These are phyloP conservation scores for Aradophagus sp. DNA, from an alignment of 1,140 invertebrate genomes.

Conservation along the genomic window DNA sequence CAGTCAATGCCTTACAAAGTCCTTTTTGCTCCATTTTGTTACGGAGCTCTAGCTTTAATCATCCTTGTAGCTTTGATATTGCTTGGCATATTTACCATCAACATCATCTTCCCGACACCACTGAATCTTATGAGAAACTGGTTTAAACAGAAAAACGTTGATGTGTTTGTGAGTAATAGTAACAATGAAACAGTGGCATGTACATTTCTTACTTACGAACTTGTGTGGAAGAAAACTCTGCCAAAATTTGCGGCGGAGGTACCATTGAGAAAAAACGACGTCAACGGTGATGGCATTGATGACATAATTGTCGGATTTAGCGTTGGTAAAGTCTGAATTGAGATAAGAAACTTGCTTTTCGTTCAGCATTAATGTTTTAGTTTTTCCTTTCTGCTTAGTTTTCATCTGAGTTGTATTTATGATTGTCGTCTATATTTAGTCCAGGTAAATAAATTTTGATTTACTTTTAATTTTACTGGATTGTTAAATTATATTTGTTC, in stretches of 20 bases:
- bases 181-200: constrained; percentile 77
- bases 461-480: constrained; percentile 16
- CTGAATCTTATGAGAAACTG: constrained; percentile 78
- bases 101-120: constrained; percentile 78
- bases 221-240: constrained; percentile 83
- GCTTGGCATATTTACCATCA: constrained; percentile 80
- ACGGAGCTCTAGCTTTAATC: constrained; percentile 77
- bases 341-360: constrained; percentile 1
- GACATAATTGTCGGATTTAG: constrained; percentile 89
- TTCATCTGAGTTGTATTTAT: not conserved
- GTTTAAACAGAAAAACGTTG: constrained; percentile 65
- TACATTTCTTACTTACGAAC: constrained; percentile 79
- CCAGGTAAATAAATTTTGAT: constrained; percentile 7
- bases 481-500: too few relatives aligned
- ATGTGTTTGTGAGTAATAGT: constrained; percentile 20
- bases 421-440: constrained; percentile 12
- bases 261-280: constrained; percentile 81
- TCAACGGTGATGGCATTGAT: constrained; percentile 83
- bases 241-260: constrained; percentile 86
- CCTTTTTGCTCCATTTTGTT: constrained; percentile 79
- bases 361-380: not conserved
- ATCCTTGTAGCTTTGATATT: constrained; percentile 78
- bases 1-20: constrained; percentile 76
- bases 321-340: constrained; percentile 77
- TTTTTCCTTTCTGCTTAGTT: too few relatives aligned